Evolutionary conservation across 35 echinoderm and acorn worm genomes (phyloP), one percentile per base, ranked within the genome.

Genomic region (Apostichopus parvimensis): DNA sequence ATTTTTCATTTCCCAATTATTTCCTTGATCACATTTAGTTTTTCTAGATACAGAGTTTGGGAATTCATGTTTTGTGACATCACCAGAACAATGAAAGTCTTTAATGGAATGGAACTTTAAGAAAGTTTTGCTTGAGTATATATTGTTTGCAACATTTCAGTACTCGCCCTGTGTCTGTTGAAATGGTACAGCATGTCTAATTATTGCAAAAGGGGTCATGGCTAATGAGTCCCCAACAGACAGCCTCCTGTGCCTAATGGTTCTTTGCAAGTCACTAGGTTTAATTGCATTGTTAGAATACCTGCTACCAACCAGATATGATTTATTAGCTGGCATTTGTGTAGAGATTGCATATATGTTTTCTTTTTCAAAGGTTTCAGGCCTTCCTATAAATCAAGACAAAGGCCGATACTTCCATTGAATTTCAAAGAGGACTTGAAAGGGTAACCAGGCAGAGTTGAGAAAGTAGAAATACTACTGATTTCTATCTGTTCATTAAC

Each of bases 271-370:
- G 81, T 84, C 81, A 84, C 55, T 84, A 28, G 54, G 17, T 84
- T 84, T 84, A 58, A 84, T 25, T 84, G 55, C 81, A 84, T 84
- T 84, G 81, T 15, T 84, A 84, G 81, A 84, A 84, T 84, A 84
- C 81, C 81, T 84, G 22, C n/a, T 22, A 57, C 57, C 81, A 7
- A 56, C 81, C 56, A 84, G 55, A 22, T 84, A 84, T 84, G 81
- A 84, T 84, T 84, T 84, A 84, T 22, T 17, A 59, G 17, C 53
- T 84, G 81, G 57, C 81, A 25, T 84, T 84, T 84, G 81, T 84
- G 55, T 84, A 55, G 81, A 59, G 81, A 84, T 84, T 84, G 81
- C 81, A 84, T 84, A 55, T 84, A 84, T 62, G 81, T 84, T 84
- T 84, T 84, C 54, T 84, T 58, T 84, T 84, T 60, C 54, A 58